These are phyloP conservation scores for Mimachlamys varia DNA, from an alignment of 2,888 invertebrate species.

Conservation along the genomic window DNA sequence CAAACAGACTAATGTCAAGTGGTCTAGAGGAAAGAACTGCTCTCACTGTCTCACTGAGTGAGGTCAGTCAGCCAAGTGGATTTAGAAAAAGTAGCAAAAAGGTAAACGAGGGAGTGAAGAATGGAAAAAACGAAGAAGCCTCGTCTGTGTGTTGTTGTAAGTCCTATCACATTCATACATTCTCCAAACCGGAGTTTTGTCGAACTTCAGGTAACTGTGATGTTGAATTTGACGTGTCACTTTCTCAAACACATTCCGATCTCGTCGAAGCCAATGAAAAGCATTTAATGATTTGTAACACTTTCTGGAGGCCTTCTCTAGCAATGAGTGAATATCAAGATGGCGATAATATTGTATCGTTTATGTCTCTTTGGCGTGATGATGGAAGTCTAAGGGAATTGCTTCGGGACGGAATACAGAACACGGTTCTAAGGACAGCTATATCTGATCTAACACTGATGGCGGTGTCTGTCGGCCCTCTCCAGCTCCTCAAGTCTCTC, in stretches of 20 bases:
- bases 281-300: conserved; percentile 62
- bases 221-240: neutral
- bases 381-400: conserved; percentile 57
- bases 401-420: conserved; percentile 60
- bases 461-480: conserved; percentile 68
- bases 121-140: neutral
- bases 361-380: conserved; percentile 70
- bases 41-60: neutral
- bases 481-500: conserved; percentile 64
- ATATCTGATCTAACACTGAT: conserved; percentile 69
- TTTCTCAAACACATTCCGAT: conserved; percentile 38
- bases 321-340: conserved; percentile 67
- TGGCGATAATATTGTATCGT: conserved; percentile 60
- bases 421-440: conserved; percentile 60
- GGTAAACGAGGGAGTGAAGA: neutral
- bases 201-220: conserved; percentile 19
- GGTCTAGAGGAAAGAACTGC: neutral
- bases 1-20: neutral
- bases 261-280: conserved; percentile 53
- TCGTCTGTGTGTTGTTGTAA: neutral
- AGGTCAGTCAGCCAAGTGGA: neutral
- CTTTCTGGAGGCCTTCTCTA: conserved; percentile 73
- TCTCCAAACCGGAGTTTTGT: conserved; percentile 45
- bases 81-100: neutral
- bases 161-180: conserved; percentile 45